These are phyloP conservation scores for Cylindroiulus punctatus DNA, from an alignment of 2,888 invertebrate genomes.

Conservation along the genomic window DNA sequence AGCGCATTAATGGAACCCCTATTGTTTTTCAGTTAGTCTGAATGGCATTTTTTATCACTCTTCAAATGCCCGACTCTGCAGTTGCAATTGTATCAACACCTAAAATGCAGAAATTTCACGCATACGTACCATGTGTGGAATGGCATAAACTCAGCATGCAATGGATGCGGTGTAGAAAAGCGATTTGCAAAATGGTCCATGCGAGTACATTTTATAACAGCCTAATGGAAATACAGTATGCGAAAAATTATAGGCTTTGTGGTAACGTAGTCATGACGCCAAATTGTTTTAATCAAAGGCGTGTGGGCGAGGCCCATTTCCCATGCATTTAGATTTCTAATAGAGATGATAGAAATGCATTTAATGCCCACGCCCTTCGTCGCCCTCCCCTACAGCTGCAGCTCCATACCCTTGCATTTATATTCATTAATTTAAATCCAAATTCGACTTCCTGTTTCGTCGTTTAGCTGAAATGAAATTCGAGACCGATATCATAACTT, in stretches of 20 bases:
- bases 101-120: constrained; percentile 17
- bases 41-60: constrained; percentile 32
- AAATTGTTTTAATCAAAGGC: constrained; percentile 26
- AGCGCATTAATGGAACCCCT: constrained; percentile 9
- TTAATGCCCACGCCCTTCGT: constrained; percentile 26
- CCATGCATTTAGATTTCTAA: constrained; percentile 26
- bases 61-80: background rate
- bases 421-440: background rate
- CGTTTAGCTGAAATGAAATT: background rate
- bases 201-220: background rate
- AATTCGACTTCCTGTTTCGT: constrained; percentile 24
- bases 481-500: background rate
- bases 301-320: constrained; percentile 26
- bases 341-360: constrained; percentile 32
- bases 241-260: constrained; percentile 16
- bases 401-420: background rate
- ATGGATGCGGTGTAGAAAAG: background rate
- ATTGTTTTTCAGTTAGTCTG: constrained; percentile 16
- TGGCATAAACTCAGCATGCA: constrained; percentile 7
- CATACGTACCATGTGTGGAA: background rate
- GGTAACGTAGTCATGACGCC: background rate
- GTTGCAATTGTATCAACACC: constrained; percentile 8
- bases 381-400: background rate
- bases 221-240: constrained; percentile 1
- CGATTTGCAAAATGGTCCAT: background rate